Base-by-base conservation (phyloP, 2,797 vertebrate genomes). In the Muscicapa striata region DNA sequence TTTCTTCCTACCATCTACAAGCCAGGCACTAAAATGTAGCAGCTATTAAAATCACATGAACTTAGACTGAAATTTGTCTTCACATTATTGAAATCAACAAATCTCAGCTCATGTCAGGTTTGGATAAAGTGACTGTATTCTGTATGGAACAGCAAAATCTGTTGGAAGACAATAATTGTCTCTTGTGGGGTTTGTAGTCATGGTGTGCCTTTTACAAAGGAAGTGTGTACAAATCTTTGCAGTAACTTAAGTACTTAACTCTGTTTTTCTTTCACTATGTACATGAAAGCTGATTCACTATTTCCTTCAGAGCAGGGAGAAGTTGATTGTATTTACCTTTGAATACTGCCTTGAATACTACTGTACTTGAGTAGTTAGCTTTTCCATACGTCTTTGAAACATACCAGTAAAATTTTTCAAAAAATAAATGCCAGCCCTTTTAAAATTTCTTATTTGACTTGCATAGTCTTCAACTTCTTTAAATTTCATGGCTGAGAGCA, bases 401-500 rank as follows among this genome's bases (percentile, higher is more conserved):
- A 22, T 67, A 72, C 13, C 45, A 46, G 30, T 87, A 67, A 79
- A 36, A 13, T 43, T 85, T 77, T 90, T 93, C 22, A 55, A 32
- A 14, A 77, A 66, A 54, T 74, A 69, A 58, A 54, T 84, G 66
- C 36, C 51, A 92, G 26, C 66, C 38, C 34, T 89, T 70, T 84
- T 59, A 55, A 38, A 92, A 41, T 27, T 72, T 67, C 63, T 48
- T 78, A 61, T 51, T 95, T 93, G 64, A 76, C 78, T 90, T 94
- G 88, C 70, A 69, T 90, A 59, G 83, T 82, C 75, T 83, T 90
- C 46, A 84, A 10, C 29, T 76, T 79, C 82, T 84, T 91, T 41
- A 24, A 61, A 83, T 93, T 80, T 87, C 45, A 78, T 85, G 75
- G 55, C 72, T 89, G 81, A 83, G 46, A 92, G 90, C 64, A 92